Base-by-base conservation (phyloP, 1,140 invertebrate species). In the Drusus annulatus region DNA sequence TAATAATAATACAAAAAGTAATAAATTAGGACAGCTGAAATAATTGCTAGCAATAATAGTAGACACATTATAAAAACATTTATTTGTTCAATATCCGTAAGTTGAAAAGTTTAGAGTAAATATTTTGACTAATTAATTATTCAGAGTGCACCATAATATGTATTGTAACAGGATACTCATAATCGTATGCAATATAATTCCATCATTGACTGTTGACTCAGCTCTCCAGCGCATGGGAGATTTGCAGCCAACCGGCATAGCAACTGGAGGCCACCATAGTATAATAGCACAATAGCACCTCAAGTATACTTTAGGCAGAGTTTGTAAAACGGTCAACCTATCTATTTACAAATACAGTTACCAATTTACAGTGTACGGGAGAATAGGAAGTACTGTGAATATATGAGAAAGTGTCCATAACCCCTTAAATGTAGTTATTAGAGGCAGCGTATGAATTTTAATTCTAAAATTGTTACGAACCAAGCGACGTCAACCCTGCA, bases 1-100 rank as follows among this genome's bases (percentile, higher is more conserved):
- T 81, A 83, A 83, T 83, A 83, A 83, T 83, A 83, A 80, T 80
- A 80, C 80, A 83, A 83, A 83, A 83, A 79, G 82, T 81, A 83
- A 83, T 83, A 83, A 83, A 83, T 83, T 83, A 83, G 79, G 82
- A 83, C 79, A 81, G 79, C 76, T 81, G 82, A 83, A 82, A 83
- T 80, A 60, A 83, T 78, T 80, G 75, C 79, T 80, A 83, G 79
- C 81, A 78, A 78, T 80, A 83, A 80, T 78, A 77, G 78, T 80
- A 77, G 78, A 80, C 81, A 76, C 77, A 74, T 78, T 62, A 83
- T 79, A 80, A 83, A 83, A 83, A 80, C 69, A 82, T 77, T 58
- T 50, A 79, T 77, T 74, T 56, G 52, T 74, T 54, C 71, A 74
- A 74, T 74, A 74, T 69, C 36, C 60, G 6, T 16, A 23, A 63